Conservation (phyloP, 2,113 vertebrate genomes). For the Caranx ignobilis region DNA sequence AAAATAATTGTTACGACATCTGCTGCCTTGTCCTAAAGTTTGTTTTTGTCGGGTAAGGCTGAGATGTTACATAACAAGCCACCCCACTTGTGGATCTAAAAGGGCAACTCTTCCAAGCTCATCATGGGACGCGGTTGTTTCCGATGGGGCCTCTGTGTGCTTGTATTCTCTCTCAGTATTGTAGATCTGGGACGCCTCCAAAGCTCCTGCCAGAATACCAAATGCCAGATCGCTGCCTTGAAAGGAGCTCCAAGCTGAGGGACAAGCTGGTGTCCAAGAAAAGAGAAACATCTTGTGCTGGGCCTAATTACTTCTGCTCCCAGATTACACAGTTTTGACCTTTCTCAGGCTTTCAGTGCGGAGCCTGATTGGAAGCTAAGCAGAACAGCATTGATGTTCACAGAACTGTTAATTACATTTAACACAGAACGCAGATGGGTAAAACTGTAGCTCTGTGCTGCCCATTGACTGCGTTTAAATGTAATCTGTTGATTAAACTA, state of each 20-base stretch:
- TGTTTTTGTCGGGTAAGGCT: constrained; percentile 17
- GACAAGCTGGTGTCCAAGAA: constrained; percentile 67
- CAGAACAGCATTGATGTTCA: constrained; percentile 28
- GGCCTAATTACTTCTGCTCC: constrained; percentile 79
- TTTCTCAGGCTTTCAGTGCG: constrained; percentile 64
- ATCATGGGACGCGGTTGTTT: constrained; percentile 63
- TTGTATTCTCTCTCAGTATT: constrained; percentile 53
- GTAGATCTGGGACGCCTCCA: constrained; percentile 72
- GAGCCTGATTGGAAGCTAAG: constrained; percentile 44
- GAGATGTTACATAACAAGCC: constrained; percentile 35
- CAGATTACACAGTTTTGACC: constrained; percentile 70
- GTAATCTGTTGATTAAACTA: constrained; percentile 7
- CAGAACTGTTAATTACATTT: constrained; percentile 39
- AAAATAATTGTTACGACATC: constrained; percentile 5
- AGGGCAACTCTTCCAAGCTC: constrained; percentile 45
- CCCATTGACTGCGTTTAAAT: constrained; percentile 22
- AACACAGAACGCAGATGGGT: constrained; percentile 18
- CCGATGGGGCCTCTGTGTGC: constrained; percentile 53
- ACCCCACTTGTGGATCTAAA: constrained; percentile 47
- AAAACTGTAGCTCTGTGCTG: not conserved
- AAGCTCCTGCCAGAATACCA: constrained; percentile 71
- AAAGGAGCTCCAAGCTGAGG: constrained; percentile 65
- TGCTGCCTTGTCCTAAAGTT: constrained; percentile 5
- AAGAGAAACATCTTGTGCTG: constrained; percentile 72
- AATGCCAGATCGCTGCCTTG: constrained; percentile 61